Conservation (phyloP, 2,797 vertebrate species). For the Pseudochirops corinnae region DNA sequence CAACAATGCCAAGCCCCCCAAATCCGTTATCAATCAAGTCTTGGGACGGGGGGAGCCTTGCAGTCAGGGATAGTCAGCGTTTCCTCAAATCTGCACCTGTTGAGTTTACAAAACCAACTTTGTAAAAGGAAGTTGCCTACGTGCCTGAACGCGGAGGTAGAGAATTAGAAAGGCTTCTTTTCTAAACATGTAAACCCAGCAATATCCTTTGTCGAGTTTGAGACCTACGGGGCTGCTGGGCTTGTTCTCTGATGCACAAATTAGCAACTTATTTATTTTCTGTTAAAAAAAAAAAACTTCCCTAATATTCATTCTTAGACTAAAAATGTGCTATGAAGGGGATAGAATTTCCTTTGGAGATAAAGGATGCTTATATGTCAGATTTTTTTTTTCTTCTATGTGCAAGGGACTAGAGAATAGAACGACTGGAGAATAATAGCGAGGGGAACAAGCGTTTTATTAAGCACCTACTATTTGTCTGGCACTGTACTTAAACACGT, state of each 20-base stretch:
- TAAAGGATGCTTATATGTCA: constrained; percentile 3
- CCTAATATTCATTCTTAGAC: constrained; percentile 12
- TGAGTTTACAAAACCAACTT: constrained; percentile 77
- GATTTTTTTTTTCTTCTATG: background rate
- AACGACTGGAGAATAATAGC: background rate
- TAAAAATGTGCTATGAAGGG: background rate
- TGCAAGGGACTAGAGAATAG: background rate
- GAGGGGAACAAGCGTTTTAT: background rate
- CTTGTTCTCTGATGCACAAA: constrained; percentile 56
- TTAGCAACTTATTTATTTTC: constrained; percentile 32
- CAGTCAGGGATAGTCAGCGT: constrained; percentile 41
- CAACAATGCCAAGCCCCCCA: background rate
- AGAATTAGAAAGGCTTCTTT: constrained; percentile 79
- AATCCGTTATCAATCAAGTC: constrained; percentile 34
- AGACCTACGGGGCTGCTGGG: constrained; percentile 52
- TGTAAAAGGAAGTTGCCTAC: constrained; percentile 85
- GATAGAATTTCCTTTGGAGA: background rate
- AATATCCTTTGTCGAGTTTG: constrained; percentile 67
- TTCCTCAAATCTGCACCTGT: constrained; percentile 84
- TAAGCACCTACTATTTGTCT: background rate
- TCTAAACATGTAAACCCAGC: constrained; percentile 73
- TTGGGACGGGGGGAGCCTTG: constrained; percentile 30
- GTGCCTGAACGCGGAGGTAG: constrained; percentile 75
- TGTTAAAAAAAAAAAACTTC: background rate
- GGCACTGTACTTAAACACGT: background rate